phyloP scores from a whole-genome alignment of 1,140 invertebrate genomes.

The Dendrolimus kikuchii region DNA sequence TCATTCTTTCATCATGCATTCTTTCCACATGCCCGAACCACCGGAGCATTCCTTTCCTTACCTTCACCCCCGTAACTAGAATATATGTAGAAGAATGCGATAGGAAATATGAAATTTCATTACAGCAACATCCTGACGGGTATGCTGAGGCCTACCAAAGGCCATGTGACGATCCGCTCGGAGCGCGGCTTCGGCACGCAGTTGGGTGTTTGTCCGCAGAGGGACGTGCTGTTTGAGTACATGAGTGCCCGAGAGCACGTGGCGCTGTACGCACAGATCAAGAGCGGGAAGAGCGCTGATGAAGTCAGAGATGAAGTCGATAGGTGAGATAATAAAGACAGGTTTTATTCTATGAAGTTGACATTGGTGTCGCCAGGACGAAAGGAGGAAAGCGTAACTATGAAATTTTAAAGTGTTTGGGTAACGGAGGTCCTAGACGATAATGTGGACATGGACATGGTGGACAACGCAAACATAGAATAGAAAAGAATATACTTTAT shows the following conservation, averaged over 20 bases:
- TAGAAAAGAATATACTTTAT: no score
- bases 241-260: conserved; percentile 88
- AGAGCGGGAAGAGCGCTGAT: conserved; percentile 70
- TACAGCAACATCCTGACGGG: conserved; percentile 77
- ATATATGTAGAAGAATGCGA: no score
- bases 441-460: no score
- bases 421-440: no score
- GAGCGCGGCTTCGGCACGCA: conserved; percentile 33
- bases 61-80: no score
- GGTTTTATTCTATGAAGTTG: background rate
- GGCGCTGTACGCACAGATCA: conserved; percentile 82
- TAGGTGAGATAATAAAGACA: conserved; percentile 40
- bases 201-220: conserved; percentile 87
- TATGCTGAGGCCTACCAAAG: conserved; percentile 74
- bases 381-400: no score
- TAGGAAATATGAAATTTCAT: conserved; percentile 5
- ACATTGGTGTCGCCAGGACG: no score
- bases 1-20: no score
- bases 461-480: no score
- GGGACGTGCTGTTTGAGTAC: conserved; percentile 86
- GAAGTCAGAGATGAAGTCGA: conserved; percentile 59
- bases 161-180: conserved; percentile 65
- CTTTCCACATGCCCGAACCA: no score
- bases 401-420: no score
- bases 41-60: no score